Conservation (phyloP, 2,888 invertebrate species). For the Gisinianus flammeolus region DNA sequence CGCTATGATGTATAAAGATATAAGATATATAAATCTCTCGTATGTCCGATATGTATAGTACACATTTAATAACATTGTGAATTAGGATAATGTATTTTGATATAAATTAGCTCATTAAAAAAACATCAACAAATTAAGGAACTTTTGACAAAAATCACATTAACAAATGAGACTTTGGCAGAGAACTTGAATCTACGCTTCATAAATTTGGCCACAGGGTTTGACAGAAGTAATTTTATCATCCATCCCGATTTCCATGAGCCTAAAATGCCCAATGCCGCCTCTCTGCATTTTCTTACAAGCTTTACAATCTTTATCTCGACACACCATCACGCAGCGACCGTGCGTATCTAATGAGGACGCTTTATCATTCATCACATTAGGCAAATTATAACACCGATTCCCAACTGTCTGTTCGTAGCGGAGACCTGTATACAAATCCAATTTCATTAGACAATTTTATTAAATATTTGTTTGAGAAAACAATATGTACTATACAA, state of each 20-base stretch:
- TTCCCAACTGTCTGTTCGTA: slow-evolving; percentile 52
- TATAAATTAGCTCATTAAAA: too few relatives aligned
- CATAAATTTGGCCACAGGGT: slow-evolving; percentile 43
- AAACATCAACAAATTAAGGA: too few relatives aligned
- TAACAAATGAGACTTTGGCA: too few relatives aligned
- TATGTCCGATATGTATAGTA: too few relatives aligned
- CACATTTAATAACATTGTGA: too few relatives aligned
- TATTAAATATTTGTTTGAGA: background rate
- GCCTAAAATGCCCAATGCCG: slow-evolving; percentile 48
- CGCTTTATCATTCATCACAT: slow-evolving; percentile 50
- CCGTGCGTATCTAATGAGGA: slow-evolving; percentile 51
- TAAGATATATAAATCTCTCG: too few relatives aligned
- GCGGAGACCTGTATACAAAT: slow-evolving; percentile 37
- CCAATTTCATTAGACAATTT: background rate
- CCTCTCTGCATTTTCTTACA: slow-evolving; percentile 51
- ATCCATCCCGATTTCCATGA: slow-evolving; percentile 50
- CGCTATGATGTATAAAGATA: too few relatives aligned
- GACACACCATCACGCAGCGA: slow-evolving; percentile 49
- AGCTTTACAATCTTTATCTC: slow-evolving; percentile 46
- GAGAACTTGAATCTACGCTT: too few relatives aligned
- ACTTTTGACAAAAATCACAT: too few relatives aligned
- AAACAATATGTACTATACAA: background rate
- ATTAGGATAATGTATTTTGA: too few relatives aligned
- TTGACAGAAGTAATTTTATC: slow-evolving; percentile 53
- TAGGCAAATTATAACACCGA: slow-evolving; percentile 54